Evolutionary conservation across 2,797 vertebrate genomes (phyloP).

Genomic region (Centropyge bicolor): DNA sequence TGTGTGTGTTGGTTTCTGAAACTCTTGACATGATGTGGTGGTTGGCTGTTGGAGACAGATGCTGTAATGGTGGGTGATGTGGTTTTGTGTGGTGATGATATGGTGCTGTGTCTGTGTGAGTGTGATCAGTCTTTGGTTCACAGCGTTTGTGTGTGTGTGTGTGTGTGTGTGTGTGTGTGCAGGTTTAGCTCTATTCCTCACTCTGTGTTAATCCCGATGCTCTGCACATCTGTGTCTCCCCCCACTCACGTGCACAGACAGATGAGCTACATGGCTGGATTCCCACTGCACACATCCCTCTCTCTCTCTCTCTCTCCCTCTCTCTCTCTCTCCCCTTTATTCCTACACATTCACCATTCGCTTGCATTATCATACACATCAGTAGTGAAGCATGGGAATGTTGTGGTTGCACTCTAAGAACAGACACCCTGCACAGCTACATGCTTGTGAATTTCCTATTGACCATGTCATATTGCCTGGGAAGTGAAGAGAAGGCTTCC

Average conservation of each 20-base stretch:
- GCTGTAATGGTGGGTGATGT: slow-evolving; percentile 44
- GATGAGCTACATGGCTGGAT: slow-evolving; percentile 73
- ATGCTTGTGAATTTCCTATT: slow-evolving; percentile 16
- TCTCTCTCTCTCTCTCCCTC: slow-evolving; percentile 25
- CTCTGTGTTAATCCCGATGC: slow-evolving; percentile 77
- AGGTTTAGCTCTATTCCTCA: slow-evolving; percentile 66
- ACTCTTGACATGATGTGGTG: slow-evolving; percentile 15
- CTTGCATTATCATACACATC: slow-evolving; percentile 49
- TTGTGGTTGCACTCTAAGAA: slow-evolving; percentile 21
- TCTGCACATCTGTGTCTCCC: slow-evolving; percentile 77
- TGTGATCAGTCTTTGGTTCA: slow-evolving; percentile 45
- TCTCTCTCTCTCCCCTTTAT: slow-evolving; percentile 14
- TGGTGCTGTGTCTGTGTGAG: slow-evolving; percentile 38
- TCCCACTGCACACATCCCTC: slow-evolving; percentile 64
- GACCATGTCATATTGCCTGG: not conserved
- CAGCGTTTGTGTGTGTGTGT: slow-evolving; percentile 39
- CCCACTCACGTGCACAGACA: slow-evolving; percentile 77
- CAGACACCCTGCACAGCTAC: not conserved
- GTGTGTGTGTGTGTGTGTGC: slow-evolving; percentile 41
- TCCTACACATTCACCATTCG: slow-evolving; percentile 40
- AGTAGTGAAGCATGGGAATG: slow-evolving; percentile 27
- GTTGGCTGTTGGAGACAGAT: slow-evolving; percentile 53
- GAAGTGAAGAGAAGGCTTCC: not conserved
- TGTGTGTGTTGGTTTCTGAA: slow-evolving; percentile 5
- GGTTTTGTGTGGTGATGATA: slow-evolving; percentile 27